phyloP scores from a whole-genome alignment of 2,113 vertebrate genomes.

The Gopherus flavomarginatus region DNA sequence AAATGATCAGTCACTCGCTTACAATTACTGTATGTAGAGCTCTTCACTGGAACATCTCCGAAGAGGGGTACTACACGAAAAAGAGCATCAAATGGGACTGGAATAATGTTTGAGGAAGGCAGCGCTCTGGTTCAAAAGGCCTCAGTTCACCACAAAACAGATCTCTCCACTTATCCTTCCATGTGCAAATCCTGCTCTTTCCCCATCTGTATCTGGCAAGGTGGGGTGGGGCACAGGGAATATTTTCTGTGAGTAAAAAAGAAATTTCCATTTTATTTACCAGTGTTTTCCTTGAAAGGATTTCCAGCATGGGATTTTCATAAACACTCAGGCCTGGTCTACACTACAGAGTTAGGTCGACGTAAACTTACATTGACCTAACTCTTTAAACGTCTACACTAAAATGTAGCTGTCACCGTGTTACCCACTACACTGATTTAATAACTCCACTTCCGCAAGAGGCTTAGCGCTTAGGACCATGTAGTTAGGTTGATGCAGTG shows the following conservation, averaged over 20 bases:
- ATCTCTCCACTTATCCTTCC: neutral
- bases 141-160: neutral
- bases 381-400: neutral
- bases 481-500: neutral
- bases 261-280: conserved; percentile 29
- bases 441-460: neutral
- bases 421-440: neutral
- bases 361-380: neutral
- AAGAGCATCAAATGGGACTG: neutral
- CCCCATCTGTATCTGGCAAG: neutral
- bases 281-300: conserved; percentile 6
- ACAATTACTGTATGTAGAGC: neutral
- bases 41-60: conserved; percentile 36
- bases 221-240: conserved; percentile 16
- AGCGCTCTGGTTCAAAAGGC: neutral
- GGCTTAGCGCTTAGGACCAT: neutral
- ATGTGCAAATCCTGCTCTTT: neutral
- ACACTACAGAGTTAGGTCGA: neutral
- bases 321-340: neutral
- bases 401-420: neutral
- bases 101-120: neutral
- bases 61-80: neutral
- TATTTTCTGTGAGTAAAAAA: conserved; percentile 5
- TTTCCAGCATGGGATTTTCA: conserved; percentile 6
- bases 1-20: conserved; percentile 75